phyloP scores from a whole-genome alignment of 2,797 vertebrate species.

The Trachurus trachurus region DNA sequence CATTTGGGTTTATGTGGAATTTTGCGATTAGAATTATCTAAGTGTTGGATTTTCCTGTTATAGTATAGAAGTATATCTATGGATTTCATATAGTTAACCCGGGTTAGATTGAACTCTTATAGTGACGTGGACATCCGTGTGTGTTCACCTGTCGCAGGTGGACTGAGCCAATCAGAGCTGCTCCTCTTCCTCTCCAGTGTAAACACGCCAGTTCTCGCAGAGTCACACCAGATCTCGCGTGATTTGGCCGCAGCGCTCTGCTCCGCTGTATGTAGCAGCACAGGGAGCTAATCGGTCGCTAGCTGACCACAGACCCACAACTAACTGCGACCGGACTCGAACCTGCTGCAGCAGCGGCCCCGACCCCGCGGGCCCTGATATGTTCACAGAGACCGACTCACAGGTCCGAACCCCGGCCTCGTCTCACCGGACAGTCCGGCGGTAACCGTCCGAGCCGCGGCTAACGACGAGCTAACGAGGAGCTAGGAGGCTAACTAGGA shows the following conservation, averaged over 20 bases:
- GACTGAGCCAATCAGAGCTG: neutral
- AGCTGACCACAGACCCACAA: neutral
- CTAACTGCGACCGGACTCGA: no score
- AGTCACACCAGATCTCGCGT: constrained; percentile 57
- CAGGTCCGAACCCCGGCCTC: neutral
- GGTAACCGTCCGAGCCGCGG: neutral
- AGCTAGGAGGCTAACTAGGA: constrained; percentile 62
- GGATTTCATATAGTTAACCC: no score
- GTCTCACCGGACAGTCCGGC: neutral
- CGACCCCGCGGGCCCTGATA: fast-evolving
- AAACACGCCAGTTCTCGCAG: neutral
- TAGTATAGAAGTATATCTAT: no score
- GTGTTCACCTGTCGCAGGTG: constrained; percentile 13
- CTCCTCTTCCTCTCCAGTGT: neutral
- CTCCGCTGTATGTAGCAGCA: neutral
- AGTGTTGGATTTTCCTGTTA: no score
- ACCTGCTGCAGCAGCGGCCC: no score
- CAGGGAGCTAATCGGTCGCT: constrained; percentile 36
- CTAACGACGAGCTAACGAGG: constrained; percentile 41
- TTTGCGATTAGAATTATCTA: no score
- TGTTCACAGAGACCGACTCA: neutral
- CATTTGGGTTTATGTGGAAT: no score
- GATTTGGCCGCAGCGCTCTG: constrained; percentile 10
- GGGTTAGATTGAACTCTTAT: no score
- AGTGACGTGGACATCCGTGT: neutral